Conservation (phyloP, 2,113 vertebrate genomes). For the Ptyas mucosa region DNA sequence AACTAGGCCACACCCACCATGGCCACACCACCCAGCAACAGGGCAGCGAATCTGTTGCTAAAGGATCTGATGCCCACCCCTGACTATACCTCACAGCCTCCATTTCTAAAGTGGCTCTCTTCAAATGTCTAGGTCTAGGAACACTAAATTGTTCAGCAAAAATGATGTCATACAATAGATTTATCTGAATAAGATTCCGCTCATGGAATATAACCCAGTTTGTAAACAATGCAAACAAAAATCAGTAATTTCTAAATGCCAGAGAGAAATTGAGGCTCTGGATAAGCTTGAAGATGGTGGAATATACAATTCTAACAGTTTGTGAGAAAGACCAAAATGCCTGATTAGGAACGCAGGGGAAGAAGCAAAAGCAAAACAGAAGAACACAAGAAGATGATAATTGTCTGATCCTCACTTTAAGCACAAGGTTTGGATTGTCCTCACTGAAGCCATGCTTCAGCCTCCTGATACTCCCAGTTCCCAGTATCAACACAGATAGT, state of each 20-base stretch:
- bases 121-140: not conserved
- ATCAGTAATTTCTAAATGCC: not conserved
- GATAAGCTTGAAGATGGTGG: not conserved
- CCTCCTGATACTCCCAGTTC: not conserved
- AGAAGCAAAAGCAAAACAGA: not conserved
- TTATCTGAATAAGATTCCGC: not conserved
- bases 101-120: not conserved
- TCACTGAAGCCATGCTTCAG: not conserved
- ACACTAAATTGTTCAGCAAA: not conserved
- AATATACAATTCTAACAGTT: not conserved
- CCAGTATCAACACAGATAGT: not conserved
- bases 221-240: not conserved
- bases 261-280: not conserved
- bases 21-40: too few species aligned
- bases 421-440: not conserved
- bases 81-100: too few species aligned
- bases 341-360: not conserved
- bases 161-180: not conserved
- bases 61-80: too few species aligned
- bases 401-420: not conserved
- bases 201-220: too few species aligned
- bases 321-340: not conserved
- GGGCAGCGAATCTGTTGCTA: too few species aligned
- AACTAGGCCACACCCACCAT: too few species aligned
- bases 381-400: not conserved